Conservation (phyloP, 2,888 invertebrate species). For the Acrocyrtus sp. region DNA sequence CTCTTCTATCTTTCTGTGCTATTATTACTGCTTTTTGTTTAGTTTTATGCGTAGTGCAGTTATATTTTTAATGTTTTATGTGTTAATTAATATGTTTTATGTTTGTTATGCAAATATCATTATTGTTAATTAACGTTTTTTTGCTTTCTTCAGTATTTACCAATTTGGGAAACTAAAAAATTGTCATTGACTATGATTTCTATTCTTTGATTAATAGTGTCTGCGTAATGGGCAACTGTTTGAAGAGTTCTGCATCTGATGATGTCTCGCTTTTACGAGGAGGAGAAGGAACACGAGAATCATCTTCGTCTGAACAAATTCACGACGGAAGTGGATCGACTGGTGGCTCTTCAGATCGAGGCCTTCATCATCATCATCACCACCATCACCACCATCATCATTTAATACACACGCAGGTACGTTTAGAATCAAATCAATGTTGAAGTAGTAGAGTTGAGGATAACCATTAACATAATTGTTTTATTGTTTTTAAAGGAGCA, state of each 20-base stretch:
- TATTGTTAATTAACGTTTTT: neutral
- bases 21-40: neutral
- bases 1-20: neutral
- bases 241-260: conserved; percentile 75
- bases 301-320: conserved; percentile 71
- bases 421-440: neutral
- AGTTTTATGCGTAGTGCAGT: neutral
- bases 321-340: conserved; percentile 65
- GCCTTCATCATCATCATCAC: conserved; percentile 41
- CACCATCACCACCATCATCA: conserved; percentile 45
- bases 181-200: neutral
- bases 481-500: conserved; percentile 66
- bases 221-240: conserved; percentile 75
- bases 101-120: neutral
- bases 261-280: conserved; percentile 74
- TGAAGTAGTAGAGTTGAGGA: too few species aligned
- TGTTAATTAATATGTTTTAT: neutral
- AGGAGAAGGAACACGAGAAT: conserved; percentile 71
- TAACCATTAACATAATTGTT: too few species aligned
- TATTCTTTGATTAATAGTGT: neutral
- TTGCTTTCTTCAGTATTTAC: neutral
- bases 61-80: neutral
- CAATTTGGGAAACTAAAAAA: neutral
- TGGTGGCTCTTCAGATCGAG: conserved; percentile 13
- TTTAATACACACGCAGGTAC: conserved; percentile 41